Evolutionary conservation across 2,797 vertebrate species (phyloP), one percentile per base, ranked within the genome.

Genomic region (Rallus crepitans): DNA sequence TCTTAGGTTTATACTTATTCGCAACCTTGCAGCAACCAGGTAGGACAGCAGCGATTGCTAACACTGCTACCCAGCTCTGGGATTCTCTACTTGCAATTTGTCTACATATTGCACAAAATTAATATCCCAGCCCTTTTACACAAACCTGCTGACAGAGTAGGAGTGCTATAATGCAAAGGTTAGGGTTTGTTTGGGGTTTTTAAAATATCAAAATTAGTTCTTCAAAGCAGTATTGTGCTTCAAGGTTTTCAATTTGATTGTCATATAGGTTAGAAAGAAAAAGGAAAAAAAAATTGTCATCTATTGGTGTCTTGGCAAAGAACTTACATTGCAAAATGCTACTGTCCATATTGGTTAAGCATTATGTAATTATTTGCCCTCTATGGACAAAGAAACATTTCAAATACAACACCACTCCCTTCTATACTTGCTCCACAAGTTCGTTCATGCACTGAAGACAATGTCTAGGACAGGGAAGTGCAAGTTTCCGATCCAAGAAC

Each of bases 1-100:
- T 91, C 84, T 93, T 73, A 48, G 63, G 48, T 96, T 95, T 94
- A 12, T 31, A 63, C 72, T 88, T 90, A 81, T 86, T 75, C 42
- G 84, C 56, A 91, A 50, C 31, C 55, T 65, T 66, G 31, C 50
- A 86, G 72, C 23, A 86, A 66, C 18, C 85, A 94, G 72, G 89
- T 80, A 91, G 55, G 60, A 79, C 42, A 94, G 52, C 42, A 48
- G n/a, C 15, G 69, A 81, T 45, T 88, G 25, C 31, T 61, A 52
- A 52, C 7, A 55, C 61, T 70, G 72, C 57, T 83, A 59, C 30
- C 7, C 82, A 92, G 66, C 89, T 89, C 40, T 16, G 79, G 87
- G 79, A 80, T 86, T 87, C 87, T 88, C 61, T 66, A 63, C 37
- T 69, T 90, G 57, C 69, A 37, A 70, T 89, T 82, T 71, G n/a